Evolutionary conservation across 2,797 vertebrate species (phyloP).

Genomic region (Platyrinchus mystaceus): DNA sequence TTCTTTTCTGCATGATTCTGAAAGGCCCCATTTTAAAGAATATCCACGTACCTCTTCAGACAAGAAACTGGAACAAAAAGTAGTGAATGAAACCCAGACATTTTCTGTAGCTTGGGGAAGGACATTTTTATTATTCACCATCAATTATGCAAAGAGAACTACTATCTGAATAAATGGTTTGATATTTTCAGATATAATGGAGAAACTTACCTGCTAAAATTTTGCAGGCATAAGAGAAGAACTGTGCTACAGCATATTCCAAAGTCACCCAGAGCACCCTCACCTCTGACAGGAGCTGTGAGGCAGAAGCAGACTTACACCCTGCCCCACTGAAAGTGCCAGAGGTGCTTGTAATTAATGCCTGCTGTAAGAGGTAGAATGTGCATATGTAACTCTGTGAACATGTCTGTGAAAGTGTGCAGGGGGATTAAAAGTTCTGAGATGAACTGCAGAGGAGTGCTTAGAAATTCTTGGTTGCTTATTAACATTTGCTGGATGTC

Average conservation of each 20-base stretch:
- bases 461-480: background rate
- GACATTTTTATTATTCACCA: background rate
- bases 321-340: fast-evolving
- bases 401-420: background rate
- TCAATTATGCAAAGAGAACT: background rate
- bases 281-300: background rate
- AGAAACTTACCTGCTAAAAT: background rate
- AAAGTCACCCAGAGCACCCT: background rate
- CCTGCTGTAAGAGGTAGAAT: background rate
- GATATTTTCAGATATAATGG: background rate
- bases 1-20: background rate
- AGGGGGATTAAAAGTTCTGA: background rate
- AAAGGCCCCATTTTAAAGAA: background rate
- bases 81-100: background rate
- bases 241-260: background rate
- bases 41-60: background rate
- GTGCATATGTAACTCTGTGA: background rate
- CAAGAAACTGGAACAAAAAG: background rate
- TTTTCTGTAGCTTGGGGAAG: background rate
- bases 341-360: background rate
- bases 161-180: background rate
- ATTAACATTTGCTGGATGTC: background rate
- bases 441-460: background rate
- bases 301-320: background rate
- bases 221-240: background rate